Evolutionary conservation across 2,797 vertebrate genomes (phyloP), one percentile per base, ranked within the genome.

Genomic region (Anolis apletophallus): DNA sequence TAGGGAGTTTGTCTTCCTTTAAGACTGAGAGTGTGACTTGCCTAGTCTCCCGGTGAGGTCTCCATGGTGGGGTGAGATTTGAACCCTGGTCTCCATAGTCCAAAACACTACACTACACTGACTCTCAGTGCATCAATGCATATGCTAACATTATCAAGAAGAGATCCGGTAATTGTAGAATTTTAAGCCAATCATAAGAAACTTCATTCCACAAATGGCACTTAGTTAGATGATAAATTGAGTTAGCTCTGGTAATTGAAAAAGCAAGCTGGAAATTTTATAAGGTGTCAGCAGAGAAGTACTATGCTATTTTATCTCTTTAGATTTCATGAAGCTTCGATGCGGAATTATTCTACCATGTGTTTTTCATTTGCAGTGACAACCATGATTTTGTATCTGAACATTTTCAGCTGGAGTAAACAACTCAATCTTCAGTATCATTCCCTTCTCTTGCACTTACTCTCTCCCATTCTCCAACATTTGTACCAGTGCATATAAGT

Each of bases 151-250:
- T 80, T 89, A 84, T 83, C 57, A 55, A 11, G 81, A 85, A 83
- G 77, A 93, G 34, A 34, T 81, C 87, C 87, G 90, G 86, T 89
- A 83, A 87, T 67, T 89, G 71, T 64, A 91, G 54, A 86, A 85
- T 40, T 82, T 40, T 50, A 86, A 89, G 81, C 68, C 87, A 90
- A 90, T 61, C 59, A 76, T 85, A 88, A 83, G 68, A 64, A 12
- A 36, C 67, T 85, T 92, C 89, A 88, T 89, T 95, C 94, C 81
- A 91, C 93, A 93, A 93, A 90, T 94, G 91, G 87, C 89, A 92
- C 69, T 90, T 93, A 95, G 94, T 95, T 94, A 92, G 91, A 90
- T 88, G 83, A 94, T 94, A 94, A 95, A 96, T 94, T 93, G 87
- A 93, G 94, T 94, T 95, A 93, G 83, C 91, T 94, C 68, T 88